Conservation (phyloP, 2,113 vertebrate species). For the Gorsachius goisagi region DNA sequence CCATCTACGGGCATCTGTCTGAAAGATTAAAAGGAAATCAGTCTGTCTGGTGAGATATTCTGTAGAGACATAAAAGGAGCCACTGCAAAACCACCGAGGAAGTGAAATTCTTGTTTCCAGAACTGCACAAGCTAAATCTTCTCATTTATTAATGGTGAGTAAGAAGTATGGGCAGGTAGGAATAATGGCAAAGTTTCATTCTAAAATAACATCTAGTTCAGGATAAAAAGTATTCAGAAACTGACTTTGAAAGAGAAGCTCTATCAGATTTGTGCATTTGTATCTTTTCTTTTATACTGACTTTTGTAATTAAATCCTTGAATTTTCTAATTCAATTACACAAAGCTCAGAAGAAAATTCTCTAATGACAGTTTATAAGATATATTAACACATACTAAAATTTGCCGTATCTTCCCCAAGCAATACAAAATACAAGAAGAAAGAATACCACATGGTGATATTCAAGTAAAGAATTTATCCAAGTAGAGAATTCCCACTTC, state of each 20-base stretch:
- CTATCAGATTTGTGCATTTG: fast-evolving
- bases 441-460: not conserved
- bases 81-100: fast-evolving
- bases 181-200: not conserved
- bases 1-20: fast-evolving
- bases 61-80: not conserved
- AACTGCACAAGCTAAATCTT: not conserved
- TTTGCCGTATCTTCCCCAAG: not conserved
- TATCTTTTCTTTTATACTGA: fast-evolving
- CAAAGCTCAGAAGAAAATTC: not conserved
- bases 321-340: fast-evolving
- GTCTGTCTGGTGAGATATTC: fast-evolving
- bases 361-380: not conserved
- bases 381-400: not conserved
- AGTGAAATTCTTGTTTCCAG: not conserved
- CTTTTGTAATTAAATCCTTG: fast-evolving
- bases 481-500: not conserved
- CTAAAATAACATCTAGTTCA: not conserved
- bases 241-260: too few relatives aligned
- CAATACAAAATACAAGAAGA: not conserved
- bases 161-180: not conserved
- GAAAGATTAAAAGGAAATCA: not conserved
- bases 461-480: not conserved
- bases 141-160: fast-evolving
- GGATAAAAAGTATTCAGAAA: not conserved